Base-by-base conservation (phyloP, 2,113 vertebrate species). In the Pavo muticus region DNA sequence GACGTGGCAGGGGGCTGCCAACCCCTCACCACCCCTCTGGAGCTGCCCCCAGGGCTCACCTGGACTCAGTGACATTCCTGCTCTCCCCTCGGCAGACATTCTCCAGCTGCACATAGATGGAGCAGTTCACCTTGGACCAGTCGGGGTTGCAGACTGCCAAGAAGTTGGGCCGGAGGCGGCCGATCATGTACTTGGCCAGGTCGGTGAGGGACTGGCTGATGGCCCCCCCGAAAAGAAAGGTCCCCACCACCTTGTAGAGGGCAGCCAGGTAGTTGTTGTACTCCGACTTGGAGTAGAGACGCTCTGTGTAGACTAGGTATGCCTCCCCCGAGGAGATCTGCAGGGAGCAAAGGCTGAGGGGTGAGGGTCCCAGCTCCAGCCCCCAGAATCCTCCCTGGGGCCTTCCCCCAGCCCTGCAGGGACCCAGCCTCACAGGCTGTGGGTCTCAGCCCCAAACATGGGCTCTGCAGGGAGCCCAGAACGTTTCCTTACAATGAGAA, bases 221-320 rank as follows among this genome's bases (percentile, higher is more conserved):
- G 44, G 98, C 97, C 15, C 96, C 97, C 3, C 98, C 98, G 0
- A 98, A 99, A 63, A 98, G 77, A 95, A 99, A 98, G 76, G 98
- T 98, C 21, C 98, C 98, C 76, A 98, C 96, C 94, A 99, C 98
- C 90, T 98, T 98, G 97, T 98, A 98, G 69, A 99, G 98, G 0
- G 99, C 99, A 0, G 98, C 98, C 48, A 99, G 83, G 24, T 99
- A 99, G 91, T 98, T 99, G 97, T 99, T 99, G 96, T 98, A 99
- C 77, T 98, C 95, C 0, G 99, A 99, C 76, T 97, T 99, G 1
- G 99, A 99, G 91, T 99, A 98, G 61, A 99, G 97, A n/a, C 97
- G 98, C 45, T 99, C 97, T 0, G 97, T 98, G 97, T 99, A 98
- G 24, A 99, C 99, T 93, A 99, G 93, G 93, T 98, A 99, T 0